A percentile compares a stretch with the other conserved stretches of the same genome.
phyloP scores from a whole-genome alignment of 2,888 invertebrate species.

The Entomobrya multifasciata region DNA sequence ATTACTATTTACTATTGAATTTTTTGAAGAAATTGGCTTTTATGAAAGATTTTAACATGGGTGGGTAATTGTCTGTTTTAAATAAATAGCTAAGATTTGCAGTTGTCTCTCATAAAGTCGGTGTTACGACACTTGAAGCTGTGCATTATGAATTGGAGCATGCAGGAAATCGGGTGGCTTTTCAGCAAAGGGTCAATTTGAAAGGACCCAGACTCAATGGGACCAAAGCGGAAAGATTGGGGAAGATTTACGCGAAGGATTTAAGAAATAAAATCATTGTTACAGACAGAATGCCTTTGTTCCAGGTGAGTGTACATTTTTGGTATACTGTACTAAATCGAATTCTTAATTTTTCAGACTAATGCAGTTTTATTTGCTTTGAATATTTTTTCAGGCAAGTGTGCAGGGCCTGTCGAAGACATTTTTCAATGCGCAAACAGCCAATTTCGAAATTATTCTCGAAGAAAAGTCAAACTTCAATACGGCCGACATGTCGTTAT shows the following conservation, averaged over 20 bases:
- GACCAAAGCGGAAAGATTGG: constrained; percentile 83
- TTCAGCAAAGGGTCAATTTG: constrained; percentile 82
- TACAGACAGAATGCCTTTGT: constrained; percentile 89
- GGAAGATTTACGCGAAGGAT: constrained; percentile 84
- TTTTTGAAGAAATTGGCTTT: not conserved
- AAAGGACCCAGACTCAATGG: constrained; percentile 84
- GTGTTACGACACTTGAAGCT: constrained; percentile 63
- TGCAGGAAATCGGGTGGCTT: constrained; percentile 80
- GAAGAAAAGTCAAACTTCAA: constrained; percentile 65
- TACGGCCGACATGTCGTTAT: constrained; percentile 52
- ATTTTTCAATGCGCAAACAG: constrained; percentile 73
- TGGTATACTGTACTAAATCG: not conserved
- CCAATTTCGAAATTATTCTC: constrained; percentile 71
- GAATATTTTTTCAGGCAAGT: constrained; percentile 64
- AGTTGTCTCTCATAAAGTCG: constrained; percentile 56
- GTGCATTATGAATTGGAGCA: constrained; percentile 71
- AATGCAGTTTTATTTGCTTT: constrained; percentile 31
- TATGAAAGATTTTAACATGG: too few species aligned
- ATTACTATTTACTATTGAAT: not conserved
- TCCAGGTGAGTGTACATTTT: constrained; percentile 85
- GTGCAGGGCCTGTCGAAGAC: constrained; percentile 68
- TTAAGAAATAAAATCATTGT: constrained; percentile 88
- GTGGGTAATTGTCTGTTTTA: too few species aligned
- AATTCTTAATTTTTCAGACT: not conserved
- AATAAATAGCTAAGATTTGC: constrained; percentile 76